These are phyloP conservation scores for Mythimna impura DNA, from an alignment of 2,888 invertebrate species.

Conservation along the genomic window DNA sequence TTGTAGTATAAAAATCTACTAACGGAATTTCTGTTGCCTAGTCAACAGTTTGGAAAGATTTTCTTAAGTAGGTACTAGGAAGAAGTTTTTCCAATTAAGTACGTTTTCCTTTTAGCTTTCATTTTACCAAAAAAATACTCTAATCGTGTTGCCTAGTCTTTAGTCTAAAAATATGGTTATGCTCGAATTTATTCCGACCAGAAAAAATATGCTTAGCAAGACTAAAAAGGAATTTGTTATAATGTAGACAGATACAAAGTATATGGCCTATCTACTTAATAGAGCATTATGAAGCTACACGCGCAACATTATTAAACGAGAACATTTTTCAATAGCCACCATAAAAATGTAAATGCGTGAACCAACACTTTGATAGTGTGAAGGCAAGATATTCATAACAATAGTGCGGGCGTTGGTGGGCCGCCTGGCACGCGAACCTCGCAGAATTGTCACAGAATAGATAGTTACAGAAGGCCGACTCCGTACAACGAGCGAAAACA, in stretches of 20 bases:
- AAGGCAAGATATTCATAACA: constrained; percentile 68
- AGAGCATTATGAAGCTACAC: constrained; percentile 44
- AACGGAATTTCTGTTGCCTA: constrained; percentile 11
- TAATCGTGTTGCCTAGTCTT: not conserved
- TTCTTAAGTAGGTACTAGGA: not conserved
- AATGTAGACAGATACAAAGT: not conserved
- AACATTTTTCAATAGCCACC: constrained; percentile 56
- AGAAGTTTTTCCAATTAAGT: constrained; percentile 15
- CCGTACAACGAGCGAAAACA: not conserved
- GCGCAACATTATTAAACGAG: constrained; percentile 47
- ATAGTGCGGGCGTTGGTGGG: constrained; percentile 59
- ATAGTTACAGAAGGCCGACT: not conserved
- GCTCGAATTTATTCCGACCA: not conserved
- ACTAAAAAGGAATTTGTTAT: not conserved
- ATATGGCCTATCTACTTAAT: constrained; percentile 32
- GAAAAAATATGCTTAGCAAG: not conserved
- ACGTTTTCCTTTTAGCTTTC: not conserved
- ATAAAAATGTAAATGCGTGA: constrained; percentile 67
- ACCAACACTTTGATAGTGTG: constrained; percentile 58
- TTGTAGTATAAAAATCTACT: constrained; percentile 20
- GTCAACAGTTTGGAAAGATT: constrained; percentile 14
- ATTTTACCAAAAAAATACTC: not conserved
- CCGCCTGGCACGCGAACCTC: constrained; percentile 65
- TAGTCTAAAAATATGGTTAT: not conserved
- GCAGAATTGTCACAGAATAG: constrained; percentile 49